Evolutionary conservation across 1,140 invertebrate genomes (phyloP), one percentile per base, ranked within the genome.

Genomic region (Drosophila asahinai): DNA sequence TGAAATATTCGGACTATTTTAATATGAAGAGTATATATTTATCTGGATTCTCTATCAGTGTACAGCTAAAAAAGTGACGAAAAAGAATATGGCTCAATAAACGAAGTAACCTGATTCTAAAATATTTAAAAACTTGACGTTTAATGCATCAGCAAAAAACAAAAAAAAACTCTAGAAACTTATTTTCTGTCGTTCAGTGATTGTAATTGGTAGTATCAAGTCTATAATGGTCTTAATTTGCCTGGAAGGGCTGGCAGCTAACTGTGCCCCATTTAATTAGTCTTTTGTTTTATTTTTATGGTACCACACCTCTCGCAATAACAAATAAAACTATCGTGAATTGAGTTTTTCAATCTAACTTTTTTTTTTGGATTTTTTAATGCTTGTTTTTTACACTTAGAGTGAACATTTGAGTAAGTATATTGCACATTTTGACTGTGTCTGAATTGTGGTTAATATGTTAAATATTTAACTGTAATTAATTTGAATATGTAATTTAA

Each of bases 361-460:
- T 78, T 75, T 79, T 80, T 62, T 75, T 51, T 49, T 49, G 40
- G 0, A 15, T 55, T 84, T 83, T 86, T 81, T 61, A 79, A 86
- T 77, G 72, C 66, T 83, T 84, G 81, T 64, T 79, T 75, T 72
- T 86, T 65, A 86, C 70, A 61, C 60, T 82, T 79, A 57, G 77
- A 82, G 61, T 82, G 82, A 72, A 86, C 81, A 82, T 80, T 70
- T 68, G 75, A 43, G 17, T 83, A 81, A 57, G 33, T 74, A 45
- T 63, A 36, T 76, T 59, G 45, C 49, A 66, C 49, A 74, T 67
- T 59, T 48, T 60, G 40, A 19, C 72, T 76, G 48, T 84, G 54
- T 42, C 75, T 77, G 27, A 75, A 45, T 64, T 71, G 51, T 64
- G 55, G 17, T 65, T 81, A 81, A 38, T 43, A 22, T 19, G 5